Evolutionary conservation across 2,113 vertebrate genomes (phyloP).

Genomic region (Cervus canadensis): DNA sequence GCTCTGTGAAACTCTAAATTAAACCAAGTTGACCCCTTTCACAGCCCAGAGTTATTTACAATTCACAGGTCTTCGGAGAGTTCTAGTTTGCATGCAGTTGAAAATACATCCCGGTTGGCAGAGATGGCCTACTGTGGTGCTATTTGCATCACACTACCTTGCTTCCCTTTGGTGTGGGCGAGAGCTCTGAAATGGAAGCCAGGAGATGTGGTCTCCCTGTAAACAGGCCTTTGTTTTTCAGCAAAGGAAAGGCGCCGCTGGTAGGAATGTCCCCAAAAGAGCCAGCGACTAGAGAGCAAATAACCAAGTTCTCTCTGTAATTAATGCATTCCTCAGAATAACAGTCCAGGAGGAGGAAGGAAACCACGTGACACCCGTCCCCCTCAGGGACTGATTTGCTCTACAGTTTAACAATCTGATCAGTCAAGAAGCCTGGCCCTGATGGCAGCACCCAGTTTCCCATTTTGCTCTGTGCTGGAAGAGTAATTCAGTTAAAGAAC

Average conservation of each 20-base stretch:
- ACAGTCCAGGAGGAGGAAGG: constrained; percentile 54
- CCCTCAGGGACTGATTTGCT: constrained; percentile 8
- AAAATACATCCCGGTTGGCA: constrained; percentile 59
- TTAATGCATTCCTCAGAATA: constrained; percentile 65
- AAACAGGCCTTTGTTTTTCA: constrained; percentile 66
- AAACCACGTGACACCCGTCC: constrained; percentile 32
- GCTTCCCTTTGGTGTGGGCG: constrained; percentile 53
- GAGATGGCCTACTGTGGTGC: constrained; percentile 31
- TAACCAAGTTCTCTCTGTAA: constrained; percentile 34
- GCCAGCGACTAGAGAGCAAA: constrained; percentile 55
- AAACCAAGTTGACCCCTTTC: constrained; percentile 68
- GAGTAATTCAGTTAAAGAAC: constrained; percentile 48
- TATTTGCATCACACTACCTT: constrained; percentile 66
- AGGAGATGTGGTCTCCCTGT: neutral
- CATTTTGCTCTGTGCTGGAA: constrained; percentile 30
- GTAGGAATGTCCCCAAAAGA: constrained; percentile 18
- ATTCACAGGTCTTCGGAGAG: constrained; percentile 71
- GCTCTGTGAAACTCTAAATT: constrained; percentile 59
- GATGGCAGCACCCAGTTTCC: constrained; percentile 19
- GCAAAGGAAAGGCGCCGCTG: constrained; percentile 36
- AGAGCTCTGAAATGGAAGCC: constrained; percentile 5
- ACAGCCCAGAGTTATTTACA: constrained; percentile 63
- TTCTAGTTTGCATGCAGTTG: constrained; percentile 58
- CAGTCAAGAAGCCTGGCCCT: neutral
- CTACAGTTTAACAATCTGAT: constrained; percentile 43